A percentile compares a stretch with the other conserved stretches of the same genome.
Conservation (phyloP, 2,888 invertebrate species). For the Nymphalis urticae region DNA sequence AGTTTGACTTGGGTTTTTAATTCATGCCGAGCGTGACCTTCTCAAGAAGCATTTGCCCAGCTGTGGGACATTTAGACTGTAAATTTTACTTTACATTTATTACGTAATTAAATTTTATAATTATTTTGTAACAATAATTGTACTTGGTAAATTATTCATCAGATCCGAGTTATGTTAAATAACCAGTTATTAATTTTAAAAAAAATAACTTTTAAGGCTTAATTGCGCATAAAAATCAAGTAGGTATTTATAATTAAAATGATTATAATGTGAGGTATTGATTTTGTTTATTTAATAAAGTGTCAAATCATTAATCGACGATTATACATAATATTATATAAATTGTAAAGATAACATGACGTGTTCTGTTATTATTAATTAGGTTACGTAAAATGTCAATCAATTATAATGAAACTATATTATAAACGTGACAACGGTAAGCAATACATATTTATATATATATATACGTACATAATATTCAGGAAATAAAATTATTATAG, state of each 20-base stretch:
- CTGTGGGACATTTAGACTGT: too few species aligned
- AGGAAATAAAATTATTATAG: background rate
- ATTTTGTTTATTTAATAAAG: background rate
- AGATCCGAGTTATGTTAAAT: too few species aligned
- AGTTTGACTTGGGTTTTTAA: too few species aligned
- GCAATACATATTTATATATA: background rate
- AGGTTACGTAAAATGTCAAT: conserved; percentile 4
- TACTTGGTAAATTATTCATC: too few species aligned
- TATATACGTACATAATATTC: background rate
- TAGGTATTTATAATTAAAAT: background rate
- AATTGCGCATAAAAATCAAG: background rate
- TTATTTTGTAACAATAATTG: too few species aligned
- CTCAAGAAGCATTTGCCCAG: too few species aligned
- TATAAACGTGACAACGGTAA: background rate
- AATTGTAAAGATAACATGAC: background rate
- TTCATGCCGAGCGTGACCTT: too few species aligned
- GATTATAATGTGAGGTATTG: too few species aligned
- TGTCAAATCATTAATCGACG: background rate
- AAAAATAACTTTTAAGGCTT: too few species aligned
- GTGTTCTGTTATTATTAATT: conserved; percentile 4
- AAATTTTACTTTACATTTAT: too few species aligned
- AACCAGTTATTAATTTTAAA: too few species aligned
- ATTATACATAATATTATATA: conserved; percentile 3
- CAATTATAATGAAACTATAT: background rate
- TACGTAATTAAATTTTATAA: too few species aligned